A percentile compares a stretch with the other conserved stretches of the same genome.
Evolutionary conservation across 2,888 invertebrate species (phyloP).

Genomic region (Molorchus minor): DNA sequence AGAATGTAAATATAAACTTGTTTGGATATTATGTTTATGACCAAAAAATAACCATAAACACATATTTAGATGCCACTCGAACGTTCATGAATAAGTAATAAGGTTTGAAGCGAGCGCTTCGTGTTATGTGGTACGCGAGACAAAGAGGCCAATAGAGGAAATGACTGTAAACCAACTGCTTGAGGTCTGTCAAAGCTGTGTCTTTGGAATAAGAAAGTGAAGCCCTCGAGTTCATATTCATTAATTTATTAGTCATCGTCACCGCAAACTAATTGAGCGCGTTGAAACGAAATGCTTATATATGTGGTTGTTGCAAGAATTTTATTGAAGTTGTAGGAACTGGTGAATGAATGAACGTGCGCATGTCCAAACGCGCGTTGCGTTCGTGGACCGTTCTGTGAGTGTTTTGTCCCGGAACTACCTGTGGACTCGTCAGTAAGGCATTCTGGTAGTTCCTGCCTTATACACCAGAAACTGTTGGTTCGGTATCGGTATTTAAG

Average conservation of each 20-base stretch:
- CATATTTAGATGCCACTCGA: slow-evolving; percentile 25
- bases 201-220: neutral
- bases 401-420: too few species aligned
- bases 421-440: too few species aligned
- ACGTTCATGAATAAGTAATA: slow-evolving; percentile 23
- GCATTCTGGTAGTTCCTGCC: too few species aligned
- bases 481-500: too few species aligned
- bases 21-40: slow-evolving; percentile 21
- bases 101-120: slow-evolving; percentile 3
- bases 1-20: slow-evolving; percentile 23
- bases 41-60: slow-evolving; percentile 22
- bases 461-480: too few species aligned
- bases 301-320: too few species aligned
- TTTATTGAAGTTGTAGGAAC: too few species aligned
- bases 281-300: too few species aligned
- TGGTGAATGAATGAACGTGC: too few species aligned
- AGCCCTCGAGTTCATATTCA: neutral
- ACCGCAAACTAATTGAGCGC: too few species aligned
- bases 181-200: neutral
- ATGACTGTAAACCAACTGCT: neutral
- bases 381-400: too few species aligned
- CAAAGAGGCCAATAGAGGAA: slow-evolving; percentile 3
- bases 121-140: neutral
- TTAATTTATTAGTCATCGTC: slow-evolving; percentile 1
- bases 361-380: too few species aligned